A percentile compares a stretch with the other conserved stretches of the same genome.
Evolutionary conservation across 2,113 vertebrate species (phyloP).

Genomic region (Lasiurus cinereus): DNA sequence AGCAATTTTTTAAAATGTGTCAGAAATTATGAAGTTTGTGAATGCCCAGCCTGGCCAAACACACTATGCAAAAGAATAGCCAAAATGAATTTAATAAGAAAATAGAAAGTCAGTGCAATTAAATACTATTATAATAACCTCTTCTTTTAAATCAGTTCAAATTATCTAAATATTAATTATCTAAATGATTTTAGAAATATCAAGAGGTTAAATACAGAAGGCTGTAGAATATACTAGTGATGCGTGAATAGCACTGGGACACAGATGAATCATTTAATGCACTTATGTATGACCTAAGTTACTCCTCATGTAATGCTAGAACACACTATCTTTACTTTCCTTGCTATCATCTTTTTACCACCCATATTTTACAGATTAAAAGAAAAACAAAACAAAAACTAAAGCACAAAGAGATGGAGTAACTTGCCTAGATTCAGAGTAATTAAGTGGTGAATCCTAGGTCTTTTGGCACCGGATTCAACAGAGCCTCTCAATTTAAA

Average conservation of each 20-base stretch:
- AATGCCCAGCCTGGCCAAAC: not conserved
- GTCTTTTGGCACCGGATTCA: not conserved
- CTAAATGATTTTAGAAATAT: not conserved
- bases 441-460: not conserved
- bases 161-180: not conserved
- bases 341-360: not conserved
- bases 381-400: not conserved
- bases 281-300: not conserved
- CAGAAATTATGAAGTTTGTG: not conserved
- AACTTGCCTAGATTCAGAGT: not conserved
- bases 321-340: not conserved
- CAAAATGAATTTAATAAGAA: slow-evolving; percentile 14
- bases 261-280: not conserved
- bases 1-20: not conserved
- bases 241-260: not conserved
- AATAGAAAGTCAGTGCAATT: not conserved
- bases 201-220: not conserved
- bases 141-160: slow-evolving; percentile 1
- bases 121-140: not conserved
- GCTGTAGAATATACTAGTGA: not conserved
- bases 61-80: not conserved
- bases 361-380: not conserved
- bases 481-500: not conserved
- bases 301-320: not conserved
- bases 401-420: not conserved